A percentile compares a stretch with the other conserved stretches of the same genome.
These are phyloP conservation scores for Epinephelus fuscoguttatus DNA, from an alignment of 2,113 vertebrate genomes.

Conservation along the genomic window DNA sequence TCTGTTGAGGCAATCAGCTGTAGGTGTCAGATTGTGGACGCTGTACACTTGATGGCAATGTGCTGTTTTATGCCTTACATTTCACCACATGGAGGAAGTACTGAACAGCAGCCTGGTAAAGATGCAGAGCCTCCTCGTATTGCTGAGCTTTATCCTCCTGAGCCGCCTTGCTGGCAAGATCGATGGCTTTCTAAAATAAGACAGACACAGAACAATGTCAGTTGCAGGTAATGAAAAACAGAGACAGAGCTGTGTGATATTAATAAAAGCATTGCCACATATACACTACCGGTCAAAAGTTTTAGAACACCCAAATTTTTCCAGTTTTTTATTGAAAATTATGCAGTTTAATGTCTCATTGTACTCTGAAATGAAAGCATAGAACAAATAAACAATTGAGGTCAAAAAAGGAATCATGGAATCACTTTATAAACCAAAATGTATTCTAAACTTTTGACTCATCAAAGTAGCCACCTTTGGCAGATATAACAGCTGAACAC, in stretches of 20 bases:
- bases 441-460: no score
- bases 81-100: conserved; percentile 98
- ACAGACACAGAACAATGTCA: conserved; percentile 19
- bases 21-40: neutral
- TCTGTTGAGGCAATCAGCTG: neutral
- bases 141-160: conserved; percentile 98
- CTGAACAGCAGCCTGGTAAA: conserved; percentile 95
- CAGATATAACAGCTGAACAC: no score
- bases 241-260: neutral
- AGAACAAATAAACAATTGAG: no score
- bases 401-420: no score
- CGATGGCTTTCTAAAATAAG: conserved; percentile 94
- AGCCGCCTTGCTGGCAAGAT: conserved; percentile 94
- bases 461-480: no score
- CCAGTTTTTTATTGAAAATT: no score
- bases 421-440: no score
- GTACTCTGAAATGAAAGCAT: no score
- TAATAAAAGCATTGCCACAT: neutral
- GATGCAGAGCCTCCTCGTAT: conserved; percentile 93
- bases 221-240: neutral
- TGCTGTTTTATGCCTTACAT: conserved; percentile 85
- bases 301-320: no score
- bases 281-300: no score
- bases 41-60: neutral
- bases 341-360: no score